Base-by-base conservation (phyloP, 2,113 vertebrate genomes). In the Ictalurus punctatus region DNA sequence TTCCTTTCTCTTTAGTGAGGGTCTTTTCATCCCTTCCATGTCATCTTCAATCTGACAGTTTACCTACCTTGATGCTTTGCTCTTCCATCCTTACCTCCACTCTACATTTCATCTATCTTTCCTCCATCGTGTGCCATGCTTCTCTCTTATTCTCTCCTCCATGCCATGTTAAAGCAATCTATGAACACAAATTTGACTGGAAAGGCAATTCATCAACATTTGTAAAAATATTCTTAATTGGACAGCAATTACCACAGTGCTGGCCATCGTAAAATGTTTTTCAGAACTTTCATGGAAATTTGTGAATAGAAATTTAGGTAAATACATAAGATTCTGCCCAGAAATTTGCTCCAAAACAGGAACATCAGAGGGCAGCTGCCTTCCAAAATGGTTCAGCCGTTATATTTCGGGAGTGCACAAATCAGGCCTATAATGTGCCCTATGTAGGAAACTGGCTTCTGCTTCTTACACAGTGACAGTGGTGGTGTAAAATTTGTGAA, bases 151-250 rank as follows among this genome's bases (percentile, higher is more conserved):
- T 82, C 7, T 58, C n/a, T 58, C 27, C 54, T 34, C 54, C 9
- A 56, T 56, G 30, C 9, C 16, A 61, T 61, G 81, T 21, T 83
- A 61, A 61, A 61, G 30, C 30, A 83, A 61, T 61, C 1, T 40
- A 83, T 37, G 19, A 40, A 83, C 81, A 61, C 30, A 83, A 34
- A 37, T 37, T 83, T 83, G 56, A 61, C 56, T 61, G 54, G 52
- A 82, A 82, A 82, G 59, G n/a, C 80, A 82, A 82, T 83, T 82
- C n/a, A 25, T 58, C 48, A 17, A 79, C 56, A 83, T 59, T 59
- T 59, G 54, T 59, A 21, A 83, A 40, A 19, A 8, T 83, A 61
- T 9, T 83, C 30, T 59, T 83, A 61, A 83, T 61, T 83, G 30
- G 56, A 19, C 30, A 23, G 30, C 30, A 61, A 83, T 83, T 83